Base-by-base conservation (phyloP, 2,113 vertebrate species). In the Cynoglossus semilaevis region DNA sequence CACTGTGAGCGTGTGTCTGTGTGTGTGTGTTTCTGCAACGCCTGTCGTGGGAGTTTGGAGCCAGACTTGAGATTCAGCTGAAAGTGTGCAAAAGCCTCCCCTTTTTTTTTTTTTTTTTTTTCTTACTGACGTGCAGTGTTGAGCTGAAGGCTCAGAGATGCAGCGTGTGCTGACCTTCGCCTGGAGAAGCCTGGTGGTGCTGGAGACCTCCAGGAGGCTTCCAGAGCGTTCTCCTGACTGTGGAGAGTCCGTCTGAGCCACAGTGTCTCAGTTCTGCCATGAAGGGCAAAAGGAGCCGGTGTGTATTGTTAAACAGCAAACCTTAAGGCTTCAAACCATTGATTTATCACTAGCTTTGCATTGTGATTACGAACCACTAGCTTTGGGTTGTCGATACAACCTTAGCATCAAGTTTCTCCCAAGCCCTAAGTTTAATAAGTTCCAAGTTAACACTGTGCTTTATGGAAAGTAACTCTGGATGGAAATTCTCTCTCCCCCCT, bases 111-210 rank as follows among this genome's bases (percentile, higher is more conserved):
- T 29, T 29, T 29, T 29, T 29, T 29, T 29, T 29, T 57, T 76
- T 35, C 67, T 70, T 56, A 73, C 78, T 61, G 77, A 78, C 15
- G 48, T 65, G 48, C 45, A 38, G 44, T 17, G 19, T 29, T n/a
- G 42, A 56, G 56, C 48, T 58, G 42, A 41, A 64, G 70, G 59
- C 18, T 18, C 18, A 40, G 66, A 35, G 4, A 47, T 47, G 17
- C 52, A 55, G 49, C 14, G 2, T 62, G 59, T 40, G 1, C 57
- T 66, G 63, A 51, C 70, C 80, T 68, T 65, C 16, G 22, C 13
- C 19, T 58, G 13, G 12, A 42, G 35, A 58, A 67, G 38, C 49
- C 66, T 9, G 5, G 6, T 47, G 9, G 22, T 50, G 18, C 29
- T 36, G 51, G 44, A 54, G 45, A 74, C 50, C 68, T 62, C 19